These are phyloP conservation scores for Chelonus formosanus DNA, from an alignment of 2,888 invertebrate genomes.

Conservation along the genomic window DNA sequence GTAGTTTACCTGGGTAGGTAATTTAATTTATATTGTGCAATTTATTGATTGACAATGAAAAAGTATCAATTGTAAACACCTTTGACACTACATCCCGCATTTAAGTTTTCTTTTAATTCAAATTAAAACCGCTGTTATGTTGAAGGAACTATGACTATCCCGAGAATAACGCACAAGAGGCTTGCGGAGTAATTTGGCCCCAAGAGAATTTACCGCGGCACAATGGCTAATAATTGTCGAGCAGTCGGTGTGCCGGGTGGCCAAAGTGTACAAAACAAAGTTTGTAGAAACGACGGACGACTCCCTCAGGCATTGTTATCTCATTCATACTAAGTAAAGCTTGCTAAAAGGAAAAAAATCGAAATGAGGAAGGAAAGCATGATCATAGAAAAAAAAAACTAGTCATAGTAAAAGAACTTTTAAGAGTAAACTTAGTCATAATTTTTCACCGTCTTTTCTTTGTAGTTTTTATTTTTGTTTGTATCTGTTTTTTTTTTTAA, in stretches of 20 bases:
- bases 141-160: constrained; percentile 24
- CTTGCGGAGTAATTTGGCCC: constrained; percentile 53
- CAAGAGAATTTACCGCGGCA: constrained; percentile 52
- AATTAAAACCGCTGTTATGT: not conserved
- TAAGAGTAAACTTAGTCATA: too few species aligned
- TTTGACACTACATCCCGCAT: not conserved
- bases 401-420: too few species aligned
- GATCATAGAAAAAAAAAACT: not conserved
- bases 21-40: too few species aligned
- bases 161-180: constrained; percentile 25
- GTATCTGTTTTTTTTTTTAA: not conserved
- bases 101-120: not conserved
- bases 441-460: too few species aligned
- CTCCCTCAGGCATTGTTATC: constrained; percentile 58
- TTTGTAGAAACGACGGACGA: constrained; percentile 54
- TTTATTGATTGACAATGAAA: not conserved
- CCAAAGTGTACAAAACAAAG: constrained; percentile 49
- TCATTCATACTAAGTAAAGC: constrained; percentile 36
- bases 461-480: not conserved
- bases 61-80: too few species aligned
- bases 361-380: not conserved
- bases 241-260: constrained; percentile 27
- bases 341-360: constrained; percentile 11
- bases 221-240: constrained; percentile 61
- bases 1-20: too few species aligned